These are phyloP conservation scores for Campoplex capitator DNA, from an alignment of 2,888 invertebrate genomes.

Conservation along the genomic window DNA sequence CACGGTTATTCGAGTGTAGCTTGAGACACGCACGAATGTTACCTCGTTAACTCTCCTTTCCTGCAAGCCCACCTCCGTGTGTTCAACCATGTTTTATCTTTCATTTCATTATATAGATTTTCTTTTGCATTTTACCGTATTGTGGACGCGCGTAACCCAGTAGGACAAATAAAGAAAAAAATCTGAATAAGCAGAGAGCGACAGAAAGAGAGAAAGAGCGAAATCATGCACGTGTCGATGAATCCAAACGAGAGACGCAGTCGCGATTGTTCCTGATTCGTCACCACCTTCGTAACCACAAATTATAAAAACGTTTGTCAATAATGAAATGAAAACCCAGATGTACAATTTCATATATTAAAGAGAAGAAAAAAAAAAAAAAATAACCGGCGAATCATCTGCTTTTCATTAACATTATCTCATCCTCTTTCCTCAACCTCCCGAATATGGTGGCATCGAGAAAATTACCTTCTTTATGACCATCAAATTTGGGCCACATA, in stretches of 20 bases:
- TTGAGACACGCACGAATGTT: slow-evolving; percentile 46
- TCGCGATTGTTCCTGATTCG: slow-evolving; percentile 73
- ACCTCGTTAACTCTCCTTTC: slow-evolving; percentile 45
- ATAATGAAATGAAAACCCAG: slow-evolving; percentile 16
- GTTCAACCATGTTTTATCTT: slow-evolving; percentile 57
- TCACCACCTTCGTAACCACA: slow-evolving; percentile 18
- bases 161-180: slow-evolving; percentile 38
- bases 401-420: slow-evolving; percentile 3
- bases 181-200: background rate
- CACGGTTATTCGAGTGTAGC: slow-evolving; percentile 23
- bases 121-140: slow-evolving; percentile 66
- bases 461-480: slow-evolving; percentile 11
- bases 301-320: background rate
- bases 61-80: slow-evolving; percentile 54
- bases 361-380: slow-evolving; percentile 28
- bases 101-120: slow-evolving; percentile 67
- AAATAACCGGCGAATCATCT: slow-evolving; percentile 10
- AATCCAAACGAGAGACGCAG: slow-evolving; percentile 79
- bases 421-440: background rate
- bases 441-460: slow-evolving; percentile 9
- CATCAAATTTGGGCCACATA: slow-evolving; percentile 24
- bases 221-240: slow-evolving; percentile 63
- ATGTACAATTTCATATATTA: slow-evolving; percentile 57
- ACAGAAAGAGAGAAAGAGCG: slow-evolving; percentile 4
- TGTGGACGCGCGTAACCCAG: slow-evolving; percentile 63